A percentile compares a stretch with the other conserved stretches of the same genome.
phyloP scores from a whole-genome alignment of 1,140 invertebrate species.

The Pachypeltis micranthus region DNA sequence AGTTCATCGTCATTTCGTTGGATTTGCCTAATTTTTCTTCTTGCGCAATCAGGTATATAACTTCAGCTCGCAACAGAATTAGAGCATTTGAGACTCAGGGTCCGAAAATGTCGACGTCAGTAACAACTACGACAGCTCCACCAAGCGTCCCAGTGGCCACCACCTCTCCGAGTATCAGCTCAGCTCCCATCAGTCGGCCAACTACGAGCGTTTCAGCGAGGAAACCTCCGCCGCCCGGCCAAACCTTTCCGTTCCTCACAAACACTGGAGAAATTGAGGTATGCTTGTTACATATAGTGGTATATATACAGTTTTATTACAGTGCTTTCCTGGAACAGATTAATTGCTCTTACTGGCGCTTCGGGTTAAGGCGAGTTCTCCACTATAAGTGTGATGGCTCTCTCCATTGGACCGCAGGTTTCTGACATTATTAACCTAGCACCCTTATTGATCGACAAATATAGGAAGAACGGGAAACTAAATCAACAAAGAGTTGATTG shows the following conservation, averaged over 20 bases:
- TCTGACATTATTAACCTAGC: too few species aligned
- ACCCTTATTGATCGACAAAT: too few species aligned
- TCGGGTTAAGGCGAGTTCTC: constrained; percentile 9
- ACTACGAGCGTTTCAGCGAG: not conserved
- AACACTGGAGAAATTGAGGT: constrained; percentile 19
- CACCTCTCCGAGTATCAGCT: not conserved
- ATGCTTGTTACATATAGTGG: not conserved
- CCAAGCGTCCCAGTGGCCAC: not conserved
- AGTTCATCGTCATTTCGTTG: too few species aligned
- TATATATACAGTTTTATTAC: too few species aligned
- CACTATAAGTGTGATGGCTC: too few species aligned
- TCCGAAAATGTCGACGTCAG: constrained; percentile 1
- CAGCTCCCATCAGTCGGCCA: not conserved
- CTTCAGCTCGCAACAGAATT: constrained; percentile 62
- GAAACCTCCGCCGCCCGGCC: not conserved
- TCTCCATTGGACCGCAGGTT: too few species aligned
- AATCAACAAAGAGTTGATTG: too few species aligned
- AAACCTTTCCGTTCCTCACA: not conserved
- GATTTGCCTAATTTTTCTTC: too few species aligned
- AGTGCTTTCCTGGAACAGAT: too few species aligned
- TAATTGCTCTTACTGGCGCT: too few species aligned
- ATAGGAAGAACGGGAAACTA: too few species aligned
- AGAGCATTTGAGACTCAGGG: constrained; percentile 49
- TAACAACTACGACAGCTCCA: not conserved
- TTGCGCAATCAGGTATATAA: constrained; percentile 63